phyloP scores from a whole-genome alignment of 2,113 vertebrate genomes.

The Leptocoma aspasia region DNA sequence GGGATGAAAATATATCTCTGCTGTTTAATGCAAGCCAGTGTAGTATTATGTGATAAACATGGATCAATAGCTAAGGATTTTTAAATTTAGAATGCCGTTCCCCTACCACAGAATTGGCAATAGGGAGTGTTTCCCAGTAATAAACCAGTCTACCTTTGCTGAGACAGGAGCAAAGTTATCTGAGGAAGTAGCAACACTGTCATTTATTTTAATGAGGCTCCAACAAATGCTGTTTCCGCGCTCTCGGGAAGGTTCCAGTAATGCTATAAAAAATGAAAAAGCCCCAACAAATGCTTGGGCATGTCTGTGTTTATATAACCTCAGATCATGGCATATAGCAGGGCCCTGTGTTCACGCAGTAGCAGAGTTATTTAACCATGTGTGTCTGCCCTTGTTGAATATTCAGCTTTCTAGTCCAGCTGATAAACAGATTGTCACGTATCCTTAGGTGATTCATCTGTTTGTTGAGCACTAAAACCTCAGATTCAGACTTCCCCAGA shows the following conservation, averaged over 20 bases:
- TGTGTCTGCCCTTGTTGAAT: not conserved
- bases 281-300: not conserved
- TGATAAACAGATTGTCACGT: not conserved
- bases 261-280: slow-evolving; percentile 19
- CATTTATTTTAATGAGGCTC: slow-evolving; percentile 61
- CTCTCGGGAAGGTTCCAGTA: slow-evolving; percentile 44
- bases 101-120: slow-evolving; percentile 42
- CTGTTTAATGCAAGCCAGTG: slow-evolving; percentile 40
- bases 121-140: slow-evolving; percentile 34
- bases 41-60: slow-evolving; percentile 50
- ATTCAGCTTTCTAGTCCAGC: not conserved
- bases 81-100: slow-evolving; percentile 55
- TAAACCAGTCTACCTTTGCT: slow-evolving; percentile 40
- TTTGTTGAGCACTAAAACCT: not conserved
- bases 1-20: slow-evolving; percentile 26
- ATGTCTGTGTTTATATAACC: not conserved
- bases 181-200: slow-evolving; percentile 38
- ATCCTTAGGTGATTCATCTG: not conserved
- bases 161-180: slow-evolving; percentile 41
- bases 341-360: not conserved
- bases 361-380: not conserved
- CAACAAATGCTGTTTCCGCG: slow-evolving; percentile 10
- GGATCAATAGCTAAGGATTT: slow-evolving; percentile 64
- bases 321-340: not conserved
- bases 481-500: not conserved